These are phyloP conservation scores for Oxygymnocypris stewartii DNA, from an alignment of 2,113 vertebrate genomes.

Conservation along the genomic window DNA sequence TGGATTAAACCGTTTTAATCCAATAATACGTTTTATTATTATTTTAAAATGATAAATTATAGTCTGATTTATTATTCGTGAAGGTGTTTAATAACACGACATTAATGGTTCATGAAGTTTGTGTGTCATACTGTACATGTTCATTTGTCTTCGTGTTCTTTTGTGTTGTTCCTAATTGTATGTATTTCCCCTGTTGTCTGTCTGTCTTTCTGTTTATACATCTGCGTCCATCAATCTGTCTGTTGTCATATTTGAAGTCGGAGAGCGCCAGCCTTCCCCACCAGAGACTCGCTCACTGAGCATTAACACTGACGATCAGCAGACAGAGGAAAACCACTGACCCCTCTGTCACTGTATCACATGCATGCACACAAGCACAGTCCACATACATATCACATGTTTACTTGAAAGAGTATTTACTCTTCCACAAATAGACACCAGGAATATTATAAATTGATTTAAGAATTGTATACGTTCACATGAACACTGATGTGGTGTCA, in stretches of 20 bases:
- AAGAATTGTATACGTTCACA: not conserved
- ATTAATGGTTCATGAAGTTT: not conserved
- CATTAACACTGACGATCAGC: constrained; percentile 71
- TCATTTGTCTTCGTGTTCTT: constrained; percentile 29
- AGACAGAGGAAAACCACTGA: constrained; percentile 37
- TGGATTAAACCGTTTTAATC: not conserved
- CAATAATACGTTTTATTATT: not conserved
- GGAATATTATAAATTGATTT: not conserved
- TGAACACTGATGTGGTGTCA: constrained; percentile 1
- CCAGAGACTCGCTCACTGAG: constrained; percentile 84
- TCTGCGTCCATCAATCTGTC: constrained; percentile 63
- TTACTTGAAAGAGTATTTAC: constrained; percentile 35
- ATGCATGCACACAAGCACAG: not conserved
- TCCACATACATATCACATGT: not conserved
- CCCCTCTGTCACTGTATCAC: constrained; percentile 43
- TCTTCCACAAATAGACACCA: not conserved
- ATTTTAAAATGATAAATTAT: not conserved
- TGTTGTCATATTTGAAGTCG: constrained; percentile 75
- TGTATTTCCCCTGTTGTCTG: constrained; percentile 35
- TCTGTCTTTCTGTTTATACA: constrained; percentile 66
- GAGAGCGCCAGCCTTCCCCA: constrained; percentile 84
- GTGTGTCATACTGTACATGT: constrained; percentile 8
- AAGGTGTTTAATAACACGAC: not conserved
- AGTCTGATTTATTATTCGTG: not conserved
- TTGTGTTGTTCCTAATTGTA: constrained; percentile 46